phyloP scores from a whole-genome alignment of 2,888 invertebrate species.

The Synergus itoensis region DNA sequence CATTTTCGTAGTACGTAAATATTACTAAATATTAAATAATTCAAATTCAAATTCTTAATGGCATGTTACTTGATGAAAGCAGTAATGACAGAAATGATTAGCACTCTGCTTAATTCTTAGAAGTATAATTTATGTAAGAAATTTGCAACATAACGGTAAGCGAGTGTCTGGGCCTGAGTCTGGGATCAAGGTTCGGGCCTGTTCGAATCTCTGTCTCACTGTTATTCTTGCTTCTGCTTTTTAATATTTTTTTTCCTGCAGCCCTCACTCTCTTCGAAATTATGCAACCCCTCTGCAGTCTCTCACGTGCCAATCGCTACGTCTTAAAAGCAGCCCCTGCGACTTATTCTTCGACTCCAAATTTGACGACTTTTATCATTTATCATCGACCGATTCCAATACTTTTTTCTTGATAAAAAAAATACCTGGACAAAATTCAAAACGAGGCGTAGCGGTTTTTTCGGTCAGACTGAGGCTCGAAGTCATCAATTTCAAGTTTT shows the following conservation, averaged over 20 bases:
- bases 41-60: no score
- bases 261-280: constrained; percentile 22
- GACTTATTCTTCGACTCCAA: constrained; percentile 22
- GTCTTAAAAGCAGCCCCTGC: constrained; percentile 22
- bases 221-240: constrained; percentile 4
- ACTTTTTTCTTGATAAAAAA: not conserved
- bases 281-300: constrained; percentile 26
- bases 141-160: constrained; percentile 19
- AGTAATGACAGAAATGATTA: not conserved
- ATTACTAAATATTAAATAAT: no score
- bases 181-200: not conserved
- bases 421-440: constrained; percentile 2
- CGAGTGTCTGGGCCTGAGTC: not conserved
- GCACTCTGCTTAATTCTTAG: not conserved
- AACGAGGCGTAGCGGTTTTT: not conserved
- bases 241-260: constrained; percentile 12
- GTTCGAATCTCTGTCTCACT: not conserved
- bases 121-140: constrained; percentile 13
- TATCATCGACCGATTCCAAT: constrained; percentile 9
- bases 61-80: not conserved
- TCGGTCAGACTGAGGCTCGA: not conserved
- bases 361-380: constrained; percentile 16
- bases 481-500: constrained; percentile 6
- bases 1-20: no score
- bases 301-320: constrained; percentile 36